Conservation (phyloP, 37 sponge, comb jelly and placozoan species). For the Halichondria panicea region DNA sequence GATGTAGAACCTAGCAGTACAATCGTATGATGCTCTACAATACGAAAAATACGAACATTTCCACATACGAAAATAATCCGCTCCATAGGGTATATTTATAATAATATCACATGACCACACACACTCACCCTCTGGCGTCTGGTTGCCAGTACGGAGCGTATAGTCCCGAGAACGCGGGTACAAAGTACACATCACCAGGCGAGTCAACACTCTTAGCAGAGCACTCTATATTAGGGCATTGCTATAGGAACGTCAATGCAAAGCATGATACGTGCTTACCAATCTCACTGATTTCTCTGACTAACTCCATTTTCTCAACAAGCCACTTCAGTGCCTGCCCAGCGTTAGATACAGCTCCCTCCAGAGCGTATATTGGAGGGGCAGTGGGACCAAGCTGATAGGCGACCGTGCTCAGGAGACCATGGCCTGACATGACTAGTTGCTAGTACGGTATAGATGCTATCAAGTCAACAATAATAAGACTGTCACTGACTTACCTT, state of each 20-base stretch:
- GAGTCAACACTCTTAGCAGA: background rate
- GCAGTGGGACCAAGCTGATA: conserved; percentile 78
- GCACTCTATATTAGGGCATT: background rate
- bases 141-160: conserved; percentile 97
- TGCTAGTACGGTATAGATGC: too few relatives aligned
- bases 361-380: conserved; percentile 80
- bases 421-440: conserved; percentile 68
- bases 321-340: conserved; percentile 93
- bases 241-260: too few relatives aligned
- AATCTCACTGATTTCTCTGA: conserved; percentile 61
- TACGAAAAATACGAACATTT: too few relatives aligned
- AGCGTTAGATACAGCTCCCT: conserved; percentile 96
- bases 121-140: conserved; percentile 92
- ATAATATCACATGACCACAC: background rate
- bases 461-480: background rate
- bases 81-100: background rate
- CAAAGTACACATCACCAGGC: conserved; percentile 92
- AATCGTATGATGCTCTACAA: too few relatives aligned
- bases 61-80: too few relatives aligned
- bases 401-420: conserved; percentile 95
- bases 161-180: conserved; percentile 98
- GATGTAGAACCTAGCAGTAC: too few relatives aligned
- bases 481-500: background rate
- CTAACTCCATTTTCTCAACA: conserved; percentile 78
- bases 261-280: too few relatives aligned